A percentile compares a stretch with the other conserved stretches of the same genome.
These are phyloP conservation scores for Pelmatolapia mariae DNA, from an alignment of 2,113 vertebrate species.

Conservation along the genomic window DNA sequence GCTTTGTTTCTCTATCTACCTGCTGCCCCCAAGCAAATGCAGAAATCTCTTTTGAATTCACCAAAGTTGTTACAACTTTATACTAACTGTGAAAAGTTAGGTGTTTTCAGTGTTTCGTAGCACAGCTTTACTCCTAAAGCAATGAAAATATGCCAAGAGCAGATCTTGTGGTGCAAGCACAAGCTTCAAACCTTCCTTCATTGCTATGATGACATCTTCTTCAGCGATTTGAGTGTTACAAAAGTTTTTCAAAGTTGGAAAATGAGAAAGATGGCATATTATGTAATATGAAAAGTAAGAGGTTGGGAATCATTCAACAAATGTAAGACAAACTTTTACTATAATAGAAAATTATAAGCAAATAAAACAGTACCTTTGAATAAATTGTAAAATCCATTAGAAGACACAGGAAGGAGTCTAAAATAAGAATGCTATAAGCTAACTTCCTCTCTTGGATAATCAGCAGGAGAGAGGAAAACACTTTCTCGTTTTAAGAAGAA, in stretches of 20 bases:
- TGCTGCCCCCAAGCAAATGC: background rate
- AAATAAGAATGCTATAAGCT: background rate
- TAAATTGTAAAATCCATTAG: background rate
- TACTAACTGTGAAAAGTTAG: background rate
- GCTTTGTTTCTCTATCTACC: background rate
- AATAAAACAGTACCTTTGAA: background rate
- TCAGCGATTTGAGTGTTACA: background rate
- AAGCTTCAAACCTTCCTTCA: background rate
- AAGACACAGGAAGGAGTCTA: background rate
- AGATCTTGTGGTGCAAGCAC: background rate
- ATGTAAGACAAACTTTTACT: background rate
- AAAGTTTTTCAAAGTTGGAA: background rate
- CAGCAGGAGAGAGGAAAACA: background rate
- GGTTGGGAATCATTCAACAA: background rate
- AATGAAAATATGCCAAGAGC: background rate
- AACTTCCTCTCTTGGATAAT: background rate
- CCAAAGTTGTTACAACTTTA: background rate
- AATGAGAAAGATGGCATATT: background rate
- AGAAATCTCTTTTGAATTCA: background rate
- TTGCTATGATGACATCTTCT: background rate
- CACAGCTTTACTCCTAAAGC: background rate
- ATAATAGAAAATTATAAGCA: background rate
- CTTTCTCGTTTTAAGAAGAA: background rate
- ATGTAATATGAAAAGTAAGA: background rate
- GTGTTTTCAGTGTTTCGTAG: background rate